phyloP scores from a whole-genome alignment of 2,888 invertebrate genomes.

The Netelia virgata region DNA sequence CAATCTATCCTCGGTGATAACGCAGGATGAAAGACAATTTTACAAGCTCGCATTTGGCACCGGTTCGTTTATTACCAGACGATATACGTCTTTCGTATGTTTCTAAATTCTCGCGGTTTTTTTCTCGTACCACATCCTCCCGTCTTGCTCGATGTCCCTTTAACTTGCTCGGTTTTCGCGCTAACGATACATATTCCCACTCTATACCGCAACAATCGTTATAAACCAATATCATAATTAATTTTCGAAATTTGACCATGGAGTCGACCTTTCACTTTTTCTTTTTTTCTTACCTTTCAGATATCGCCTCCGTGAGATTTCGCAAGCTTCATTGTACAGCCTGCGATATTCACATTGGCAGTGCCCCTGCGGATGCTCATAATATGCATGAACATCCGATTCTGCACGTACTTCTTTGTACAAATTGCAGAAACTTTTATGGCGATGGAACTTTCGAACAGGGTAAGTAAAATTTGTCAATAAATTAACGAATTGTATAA shows the following conservation, averaged over 20 bases:
- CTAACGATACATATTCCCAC: not conserved
- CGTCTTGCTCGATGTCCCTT: not conserved
- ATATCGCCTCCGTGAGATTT: constrained; percentile 87
- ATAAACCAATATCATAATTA: not conserved
- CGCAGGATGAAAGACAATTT: constrained; percentile 78
- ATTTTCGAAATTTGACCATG: not conserved
- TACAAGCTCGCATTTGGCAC: constrained; percentile 79
- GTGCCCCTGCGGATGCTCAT: constrained; percentile 88
- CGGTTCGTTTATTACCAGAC: constrained; percentile 73
- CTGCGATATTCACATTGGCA: constrained; percentile 91
- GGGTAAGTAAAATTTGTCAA: constrained; percentile 81
- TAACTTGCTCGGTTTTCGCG: not conserved
- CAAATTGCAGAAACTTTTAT: constrained; percentile 91
- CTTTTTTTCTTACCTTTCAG: constrained; percentile 83
- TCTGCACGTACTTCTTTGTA: constrained; percentile 90
- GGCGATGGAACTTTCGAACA: constrained; percentile 93
- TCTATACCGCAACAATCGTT: not conserved
- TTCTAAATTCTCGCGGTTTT: constrained; percentile 12
- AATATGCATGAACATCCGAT: constrained; percentile 91
- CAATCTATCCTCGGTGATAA: constrained; percentile 58
- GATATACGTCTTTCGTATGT: not conserved
- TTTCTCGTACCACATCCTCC: constrained; percentile 1
- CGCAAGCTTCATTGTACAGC: constrained; percentile 90
- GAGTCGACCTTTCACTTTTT: constrained; percentile 21
- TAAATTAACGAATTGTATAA: not conserved